Evolutionary conservation across 2,797 vertebrate genomes (phyloP).

Genomic region (Nyctibius grandis): DNA sequence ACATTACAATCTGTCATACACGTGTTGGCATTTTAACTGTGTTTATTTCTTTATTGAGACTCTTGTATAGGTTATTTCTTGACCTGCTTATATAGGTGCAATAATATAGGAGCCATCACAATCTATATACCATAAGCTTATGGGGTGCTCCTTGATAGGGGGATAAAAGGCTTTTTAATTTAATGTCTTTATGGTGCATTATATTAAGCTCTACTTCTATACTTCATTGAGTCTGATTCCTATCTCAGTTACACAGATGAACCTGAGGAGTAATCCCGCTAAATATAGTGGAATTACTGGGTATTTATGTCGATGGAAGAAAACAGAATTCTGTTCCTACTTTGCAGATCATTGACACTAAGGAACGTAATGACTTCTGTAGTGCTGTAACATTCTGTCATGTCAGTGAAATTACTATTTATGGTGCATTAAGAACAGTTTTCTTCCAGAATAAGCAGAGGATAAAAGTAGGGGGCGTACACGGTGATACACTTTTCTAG

Average conservation of each 20-base stretch:
- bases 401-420: not conserved
- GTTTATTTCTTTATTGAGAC: not conserved
- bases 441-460: not conserved
- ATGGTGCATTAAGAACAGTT: not conserved
- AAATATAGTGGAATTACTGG: not conserved
- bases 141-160: not conserved
- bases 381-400: not conserved
- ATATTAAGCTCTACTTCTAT: not conserved
- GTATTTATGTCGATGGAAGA: not conserved
- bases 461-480: not conserved
- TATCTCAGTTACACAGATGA: not conserved
- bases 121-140: not conserved
- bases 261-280: not conserved
- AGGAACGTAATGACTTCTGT: not conserved
- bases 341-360: not conserved
- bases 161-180: not conserved
- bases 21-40: not conserved
- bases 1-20: not conserved
- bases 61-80: not conserved
- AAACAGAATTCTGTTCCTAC: not conserved
- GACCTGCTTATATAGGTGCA: not conserved
- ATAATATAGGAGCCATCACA: not conserved
- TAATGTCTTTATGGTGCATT: not conserved
- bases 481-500: not conserved
- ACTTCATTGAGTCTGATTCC: not conserved